These are phyloP conservation scores for Drosophila seguyi DNA, from an alignment of 1,140 invertebrate species.

Conservation along the genomic window DNA sequence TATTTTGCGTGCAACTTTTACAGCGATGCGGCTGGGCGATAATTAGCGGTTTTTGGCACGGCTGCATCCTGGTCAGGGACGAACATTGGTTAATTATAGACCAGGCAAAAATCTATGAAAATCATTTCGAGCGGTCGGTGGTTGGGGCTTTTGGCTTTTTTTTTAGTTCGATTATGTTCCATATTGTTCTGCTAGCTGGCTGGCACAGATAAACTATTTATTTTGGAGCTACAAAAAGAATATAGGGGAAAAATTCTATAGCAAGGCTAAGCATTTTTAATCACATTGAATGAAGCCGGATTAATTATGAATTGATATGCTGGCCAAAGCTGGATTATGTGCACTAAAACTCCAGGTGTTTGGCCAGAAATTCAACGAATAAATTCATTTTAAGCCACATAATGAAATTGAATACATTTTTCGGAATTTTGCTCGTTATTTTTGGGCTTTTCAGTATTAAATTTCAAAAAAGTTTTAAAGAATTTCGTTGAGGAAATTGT, in stretches of 20 bases:
- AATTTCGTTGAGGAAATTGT: too few species aligned
- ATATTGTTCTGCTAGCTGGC: conserved; percentile 23
- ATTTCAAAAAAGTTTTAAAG: not conserved
- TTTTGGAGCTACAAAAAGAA: conserved; percentile 3
- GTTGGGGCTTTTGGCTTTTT: conserved; percentile 34
- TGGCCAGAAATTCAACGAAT: not conserved
- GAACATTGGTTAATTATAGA: conserved; percentile 62
- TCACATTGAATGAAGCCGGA: conserved; percentile 33
- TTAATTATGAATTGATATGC: conserved; percentile 42
- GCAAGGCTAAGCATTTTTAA: conserved; percentile 30
- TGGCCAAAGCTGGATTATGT: conserved; percentile 14
- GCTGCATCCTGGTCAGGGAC: conserved; percentile 24
- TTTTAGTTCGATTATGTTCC: conserved; percentile 35
- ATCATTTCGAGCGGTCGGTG: not conserved
- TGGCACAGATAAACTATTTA: conserved; percentile 33
- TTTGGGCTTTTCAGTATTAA: too few species aligned
- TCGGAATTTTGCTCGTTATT: not conserved
- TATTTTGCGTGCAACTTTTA: conserved; percentile 55
- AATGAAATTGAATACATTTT: conserved; percentile 10
- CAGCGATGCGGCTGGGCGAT: conserved; percentile 36
- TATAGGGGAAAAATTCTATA: not conserved
- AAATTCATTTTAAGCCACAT: not conserved
- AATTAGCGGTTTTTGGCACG: conserved; percentile 60
- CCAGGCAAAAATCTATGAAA: conserved; percentile 51
- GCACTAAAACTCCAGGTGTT: conserved; percentile 13